Evolutionary conservation across 2,113 vertebrate species (phyloP), one percentile per base, ranked within the genome.

Genomic region (Circaetus cinerascens): DNA sequence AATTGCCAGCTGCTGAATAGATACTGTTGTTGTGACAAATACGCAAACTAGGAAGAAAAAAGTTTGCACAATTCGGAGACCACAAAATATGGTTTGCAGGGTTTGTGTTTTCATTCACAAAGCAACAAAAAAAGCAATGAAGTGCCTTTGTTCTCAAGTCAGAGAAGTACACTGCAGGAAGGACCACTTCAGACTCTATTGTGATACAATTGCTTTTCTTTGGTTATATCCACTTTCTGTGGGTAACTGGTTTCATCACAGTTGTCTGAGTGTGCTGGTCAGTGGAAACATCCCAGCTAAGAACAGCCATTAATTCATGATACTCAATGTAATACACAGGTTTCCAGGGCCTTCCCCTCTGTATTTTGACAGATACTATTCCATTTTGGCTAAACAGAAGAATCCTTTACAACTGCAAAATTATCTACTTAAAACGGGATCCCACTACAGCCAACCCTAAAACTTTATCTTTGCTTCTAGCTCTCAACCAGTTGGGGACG

Each of bases 141-240:
- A 86, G 62, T 56, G 72, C 72, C 69, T 92, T 92, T 95, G 90
- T 88, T 95, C 79, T 78, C 40, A 30, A 93, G 72, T 67, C 88
- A 86, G 92, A 73, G 34, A 34, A 76, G 21, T 32, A 63, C 50
- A 36, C 46, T 43, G 79, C 4, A 0, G 73, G 60, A 92, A 75
- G 75, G 75, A 74, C 51, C 46, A 11, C 63, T 67, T 67, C 79
- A 51, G 72, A 66, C 64, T 62, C 59, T 34, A 1, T 20, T 67
- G 80, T 93, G 72, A 88, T 77, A 56, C 55, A 66, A n/a, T 6
- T 22, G 55, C 67, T 88, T 79, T 86, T 45, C 69, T 57, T 40
- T 57, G 55, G 27, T 41, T 48, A 53, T 3, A 67, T 6, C 59
- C 29, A n/a, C 77, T 87, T 72, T 34, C 30, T 67, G 2, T 9